These are phyloP conservation scores for Boloria selene DNA, from an alignment of 2,888 invertebrate genomes.

Conservation along the genomic window DNA sequence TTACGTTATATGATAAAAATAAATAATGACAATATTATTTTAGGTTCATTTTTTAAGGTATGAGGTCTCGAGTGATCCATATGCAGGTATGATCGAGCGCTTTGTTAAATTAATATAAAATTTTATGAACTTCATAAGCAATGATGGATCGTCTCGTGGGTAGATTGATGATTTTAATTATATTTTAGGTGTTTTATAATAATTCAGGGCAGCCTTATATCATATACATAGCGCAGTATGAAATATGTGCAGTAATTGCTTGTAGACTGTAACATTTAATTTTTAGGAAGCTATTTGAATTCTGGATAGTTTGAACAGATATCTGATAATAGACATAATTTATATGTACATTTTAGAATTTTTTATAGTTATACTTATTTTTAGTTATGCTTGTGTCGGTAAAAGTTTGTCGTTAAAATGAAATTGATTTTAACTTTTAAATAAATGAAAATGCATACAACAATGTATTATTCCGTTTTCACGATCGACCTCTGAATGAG, in stretches of 20 bases:
- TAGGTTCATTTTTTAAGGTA: slow-evolving; percentile 9
- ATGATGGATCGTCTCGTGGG: slow-evolving; percentile 52
- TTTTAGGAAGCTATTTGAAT: too few relatives aligned
- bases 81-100: slow-evolving; percentile 52
- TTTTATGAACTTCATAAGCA: slow-evolving; percentile 46
- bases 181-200: slow-evolving; percentile 8
- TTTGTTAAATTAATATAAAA: slow-evolving; percentile 47
- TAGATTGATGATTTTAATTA: slow-evolving; percentile 29
- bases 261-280: not conserved
- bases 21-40: slow-evolving; percentile 8
- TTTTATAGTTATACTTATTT: too few relatives aligned
- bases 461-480: slow-evolving; percentile 50
- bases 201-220: not conserved
- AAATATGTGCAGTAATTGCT: not conserved
- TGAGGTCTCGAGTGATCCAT: slow-evolving; percentile 10
- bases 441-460: slow-evolving; percentile 57
- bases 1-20: slow-evolving; percentile 24
- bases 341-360: too few relatives aligned
- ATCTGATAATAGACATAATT: too few relatives aligned
- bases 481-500: slow-evolving; percentile 50
- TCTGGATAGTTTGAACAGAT: too few relatives aligned
- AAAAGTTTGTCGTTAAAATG: slow-evolving; percentile 3
- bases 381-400: not conserved
- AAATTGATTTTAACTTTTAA: slow-evolving; percentile 44
- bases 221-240: not conserved